Evolutionary conservation across 2,888 invertebrate species (phyloP).

Genomic region (Torymus aiolomorphi): DNA sequence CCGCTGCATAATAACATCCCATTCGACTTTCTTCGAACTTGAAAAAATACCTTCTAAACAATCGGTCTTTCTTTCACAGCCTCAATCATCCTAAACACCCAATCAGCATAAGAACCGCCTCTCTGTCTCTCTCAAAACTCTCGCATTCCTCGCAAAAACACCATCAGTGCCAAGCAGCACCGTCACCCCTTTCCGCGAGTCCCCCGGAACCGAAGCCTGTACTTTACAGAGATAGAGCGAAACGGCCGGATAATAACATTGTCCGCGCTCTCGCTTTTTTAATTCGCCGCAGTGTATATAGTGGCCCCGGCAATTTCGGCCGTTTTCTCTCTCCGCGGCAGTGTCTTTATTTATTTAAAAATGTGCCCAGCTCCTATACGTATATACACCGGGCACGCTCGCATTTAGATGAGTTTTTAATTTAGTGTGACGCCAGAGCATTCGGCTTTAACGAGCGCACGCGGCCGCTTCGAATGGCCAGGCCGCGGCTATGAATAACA

Average conservation of each 20-base stretch:
- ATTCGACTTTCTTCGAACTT: too few species aligned
- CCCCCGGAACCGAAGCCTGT: too few species aligned
- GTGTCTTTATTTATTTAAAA: constrained; percentile 67
- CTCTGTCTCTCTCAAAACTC: too few species aligned
- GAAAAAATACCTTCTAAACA: too few species aligned
- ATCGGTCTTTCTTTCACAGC: too few species aligned
- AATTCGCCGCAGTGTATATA: constrained; percentile 54
- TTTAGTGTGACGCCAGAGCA: constrained; percentile 67
- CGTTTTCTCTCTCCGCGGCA: constrained; percentile 46
- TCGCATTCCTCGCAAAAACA: too few species aligned
- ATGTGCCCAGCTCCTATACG: constrained; percentile 57
- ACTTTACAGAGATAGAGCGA: too few species aligned
- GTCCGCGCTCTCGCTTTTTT: constrained; percentile 58
- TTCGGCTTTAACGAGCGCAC: constrained; percentile 66
- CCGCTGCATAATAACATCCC: too few species aligned
- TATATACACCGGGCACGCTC: constrained; percentile 56
- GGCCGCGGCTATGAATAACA: constrained; percentile 64
- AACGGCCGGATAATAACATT: constrained; percentile 46
- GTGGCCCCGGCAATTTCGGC: constrained; percentile 64
- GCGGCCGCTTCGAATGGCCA: constrained; percentile 26
- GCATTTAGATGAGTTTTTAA: constrained; percentile 70
- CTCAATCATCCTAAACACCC: too few species aligned
- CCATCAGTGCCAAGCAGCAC: too few species aligned
- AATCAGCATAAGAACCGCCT: too few species aligned
- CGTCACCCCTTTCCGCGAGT: not conserved